These are phyloP conservation scores for Ophonus ardosiacus DNA, from an alignment of 2,888 invertebrate species.

Conservation along the genomic window DNA sequence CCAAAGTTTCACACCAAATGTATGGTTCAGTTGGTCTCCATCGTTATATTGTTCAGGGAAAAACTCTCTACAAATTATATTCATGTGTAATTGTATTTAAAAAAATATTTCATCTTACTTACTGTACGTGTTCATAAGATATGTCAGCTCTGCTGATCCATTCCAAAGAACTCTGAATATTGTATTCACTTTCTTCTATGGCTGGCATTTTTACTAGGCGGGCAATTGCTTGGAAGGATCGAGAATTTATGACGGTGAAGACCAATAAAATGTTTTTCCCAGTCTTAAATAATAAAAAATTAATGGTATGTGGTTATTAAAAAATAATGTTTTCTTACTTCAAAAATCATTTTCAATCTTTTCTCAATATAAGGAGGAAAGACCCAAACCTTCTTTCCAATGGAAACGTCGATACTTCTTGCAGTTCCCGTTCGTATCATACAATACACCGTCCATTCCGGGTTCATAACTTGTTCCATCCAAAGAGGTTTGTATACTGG, in stretches of 20 bases:
- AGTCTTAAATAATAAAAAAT: slow-evolving; percentile 70
- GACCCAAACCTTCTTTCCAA: slow-evolving; percentile 78
- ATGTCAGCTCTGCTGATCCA: slow-evolving; percentile 68
- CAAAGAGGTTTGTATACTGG: slow-evolving; percentile 71
- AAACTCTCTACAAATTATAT: slow-evolving; percentile 60
- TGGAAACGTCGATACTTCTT: slow-evolving; percentile 79
- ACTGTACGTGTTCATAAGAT: slow-evolving; percentile 65
- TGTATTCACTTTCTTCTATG: slow-evolving; percentile 55
- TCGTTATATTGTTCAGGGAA: slow-evolving; percentile 63
- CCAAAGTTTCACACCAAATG: slow-evolving; percentile 32
- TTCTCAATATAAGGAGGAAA: slow-evolving; percentile 81
- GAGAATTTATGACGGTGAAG: slow-evolving; percentile 77
- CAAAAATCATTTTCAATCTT: slow-evolving; percentile 79
- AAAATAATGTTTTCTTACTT: slow-evolving; percentile 74
- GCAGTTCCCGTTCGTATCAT: slow-evolving; percentile 80
- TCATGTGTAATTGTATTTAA: neutral
- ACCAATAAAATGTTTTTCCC: slow-evolving; percentile 75
- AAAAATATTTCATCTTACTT: slow-evolving; percentile 37
- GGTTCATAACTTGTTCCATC: slow-evolving; percentile 67
- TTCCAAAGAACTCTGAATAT: slow-evolving; percentile 65
- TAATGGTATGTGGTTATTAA: neutral
- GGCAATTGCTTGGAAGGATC: slow-evolving; percentile 68
- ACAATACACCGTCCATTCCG: slow-evolving; percentile 75
- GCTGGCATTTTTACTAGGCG: slow-evolving; percentile 63
- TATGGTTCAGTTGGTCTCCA: slow-evolving; percentile 46